phyloP scores from a whole-genome alignment of 2,888 invertebrate species.

The Sclerodermus sp. region DNA sequence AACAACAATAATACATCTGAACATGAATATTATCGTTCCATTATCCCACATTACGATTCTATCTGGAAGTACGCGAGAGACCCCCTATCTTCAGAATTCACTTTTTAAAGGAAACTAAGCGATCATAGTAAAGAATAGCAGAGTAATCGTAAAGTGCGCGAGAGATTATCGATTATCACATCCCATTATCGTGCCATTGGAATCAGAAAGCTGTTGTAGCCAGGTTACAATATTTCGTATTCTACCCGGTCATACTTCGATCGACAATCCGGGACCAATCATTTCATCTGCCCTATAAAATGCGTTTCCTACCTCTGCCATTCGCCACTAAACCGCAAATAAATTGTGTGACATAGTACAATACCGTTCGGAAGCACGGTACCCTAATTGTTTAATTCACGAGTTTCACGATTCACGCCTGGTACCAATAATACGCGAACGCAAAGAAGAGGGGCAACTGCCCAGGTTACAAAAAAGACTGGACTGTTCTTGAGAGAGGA shows the following conservation, averaged over 20 bases:
- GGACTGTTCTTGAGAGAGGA: not conserved
- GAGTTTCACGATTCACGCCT: not conserved
- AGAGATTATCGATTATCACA: too few relatives aligned
- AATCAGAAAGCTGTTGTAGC: too few relatives aligned
- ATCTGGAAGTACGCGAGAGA: too few relatives aligned
- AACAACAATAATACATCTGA: too few relatives aligned
- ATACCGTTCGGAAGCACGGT: not conserved
- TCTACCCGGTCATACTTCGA: slow-evolving; percentile 43
- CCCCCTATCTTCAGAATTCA: too few relatives aligned
- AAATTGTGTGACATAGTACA: not conserved
- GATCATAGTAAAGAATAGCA: too few relatives aligned
- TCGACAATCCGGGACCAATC: slow-evolving; percentile 49
- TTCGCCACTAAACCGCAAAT: slow-evolving; percentile 18
- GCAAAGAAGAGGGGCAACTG: not conserved
- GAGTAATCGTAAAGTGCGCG: too few relatives aligned
- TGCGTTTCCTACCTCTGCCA: slow-evolving; percentile 29
- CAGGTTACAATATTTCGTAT: too few relatives aligned
- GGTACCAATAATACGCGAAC: not conserved
- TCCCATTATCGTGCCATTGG: too few relatives aligned
- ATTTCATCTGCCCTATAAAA: slow-evolving; percentile 31
- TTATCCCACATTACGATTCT: too few relatives aligned
- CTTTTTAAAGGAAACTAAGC: too few relatives aligned
- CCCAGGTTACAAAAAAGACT: not conserved
- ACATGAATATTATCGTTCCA: too few relatives aligned
- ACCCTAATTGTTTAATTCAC: not conserved